Evolutionary conservation across 2,888 invertebrate species (phyloP).

Genomic region (Dicycla oo): DNA sequence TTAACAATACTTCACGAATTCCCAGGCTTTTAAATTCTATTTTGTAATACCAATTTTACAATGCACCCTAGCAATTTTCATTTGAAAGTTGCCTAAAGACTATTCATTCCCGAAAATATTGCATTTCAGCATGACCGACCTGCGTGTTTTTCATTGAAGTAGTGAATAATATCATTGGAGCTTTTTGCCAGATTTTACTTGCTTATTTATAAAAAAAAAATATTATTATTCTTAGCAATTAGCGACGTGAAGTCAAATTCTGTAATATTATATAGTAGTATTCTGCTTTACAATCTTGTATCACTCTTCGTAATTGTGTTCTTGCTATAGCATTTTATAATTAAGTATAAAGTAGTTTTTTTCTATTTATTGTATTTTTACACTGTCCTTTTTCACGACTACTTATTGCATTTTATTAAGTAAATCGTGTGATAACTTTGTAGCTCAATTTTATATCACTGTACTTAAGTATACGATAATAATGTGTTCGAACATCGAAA

Average conservation of each 20-base stretch:
- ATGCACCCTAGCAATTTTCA: slow-evolving; percentile 25
- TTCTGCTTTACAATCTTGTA: slow-evolving; percentile 72
- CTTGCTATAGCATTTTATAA: slow-evolving; percentile 80
- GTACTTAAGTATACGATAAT: slow-evolving; percentile 80
- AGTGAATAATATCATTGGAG: slow-evolving; percentile 29
- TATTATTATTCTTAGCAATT: slow-evolving; percentile 81
- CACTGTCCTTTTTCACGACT: slow-evolving; percentile 77
- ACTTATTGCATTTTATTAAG: slow-evolving; percentile 79
- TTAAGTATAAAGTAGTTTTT: slow-evolving; percentile 66
- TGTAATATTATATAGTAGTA: slow-evolving; percentile 65
- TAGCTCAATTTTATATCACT: slow-evolving; percentile 86
- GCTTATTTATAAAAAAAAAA: slow-evolving; percentile 45
- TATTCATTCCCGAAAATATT: slow-evolving; percentile 55
- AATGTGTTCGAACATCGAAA: slow-evolving; percentile 81
- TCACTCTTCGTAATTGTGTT: slow-evolving; percentile 74
- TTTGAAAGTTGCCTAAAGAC: slow-evolving; percentile 29
- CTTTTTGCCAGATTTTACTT: slow-evolving; percentile 45
- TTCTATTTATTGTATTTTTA: slow-evolving; percentile 66
- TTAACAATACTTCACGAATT: slow-evolving; percentile 6
- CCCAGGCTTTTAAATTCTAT: background rate
- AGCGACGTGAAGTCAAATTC: slow-evolving; percentile 79
- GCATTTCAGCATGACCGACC: slow-evolving; percentile 49
- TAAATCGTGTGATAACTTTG: slow-evolving; percentile 80
- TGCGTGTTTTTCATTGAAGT: slow-evolving; percentile 32
- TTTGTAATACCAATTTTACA: background rate